Conservation (phyloP, 2,113 vertebrate species). For the Megaptera novaeangliae region DNA sequence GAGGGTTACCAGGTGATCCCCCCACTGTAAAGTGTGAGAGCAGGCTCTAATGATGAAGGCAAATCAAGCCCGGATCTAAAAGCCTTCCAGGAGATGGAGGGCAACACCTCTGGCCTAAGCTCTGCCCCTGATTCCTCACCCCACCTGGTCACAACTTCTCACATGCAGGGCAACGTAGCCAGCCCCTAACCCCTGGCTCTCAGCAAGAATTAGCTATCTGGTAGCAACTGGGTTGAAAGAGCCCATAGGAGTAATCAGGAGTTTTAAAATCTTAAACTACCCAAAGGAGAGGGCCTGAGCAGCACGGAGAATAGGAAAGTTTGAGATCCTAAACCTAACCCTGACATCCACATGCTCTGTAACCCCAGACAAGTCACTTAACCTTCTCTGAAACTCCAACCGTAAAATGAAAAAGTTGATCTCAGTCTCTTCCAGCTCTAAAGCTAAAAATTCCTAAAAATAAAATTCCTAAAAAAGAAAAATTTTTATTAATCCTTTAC, state of each 20-base stretch:
- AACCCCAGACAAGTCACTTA: not conserved
- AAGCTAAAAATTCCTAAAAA: not conserved
- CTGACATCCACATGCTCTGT: not conserved
- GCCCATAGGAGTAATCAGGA: not conserved
- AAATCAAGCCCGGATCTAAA: not conserved
- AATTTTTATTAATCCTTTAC: too few species aligned
- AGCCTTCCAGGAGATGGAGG: not conserved
- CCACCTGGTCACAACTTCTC: not conserved
- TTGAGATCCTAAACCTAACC: not conserved
- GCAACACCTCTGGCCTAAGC: not conserved
- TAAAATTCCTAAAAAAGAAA: too few species aligned
- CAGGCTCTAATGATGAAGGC: not conserved
- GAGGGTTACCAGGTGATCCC: not conserved
- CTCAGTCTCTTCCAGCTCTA: not conserved
- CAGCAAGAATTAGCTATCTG: not conserved
- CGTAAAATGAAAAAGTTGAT: not conserved
- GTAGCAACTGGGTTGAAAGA: not conserved
- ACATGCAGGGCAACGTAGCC: not conserved
- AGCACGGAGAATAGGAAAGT: not conserved
- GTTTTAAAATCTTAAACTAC: not conserved
- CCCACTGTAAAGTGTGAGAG: not conserved
- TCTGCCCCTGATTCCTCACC: not conserved
- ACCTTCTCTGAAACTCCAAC: not conserved
- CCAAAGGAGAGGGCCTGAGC: not conserved
- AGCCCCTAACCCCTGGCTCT: not conserved